Evolutionary conservation across 2,113 vertebrate species (phyloP).

Genomic region (Gallinago jamesoni): DNA sequence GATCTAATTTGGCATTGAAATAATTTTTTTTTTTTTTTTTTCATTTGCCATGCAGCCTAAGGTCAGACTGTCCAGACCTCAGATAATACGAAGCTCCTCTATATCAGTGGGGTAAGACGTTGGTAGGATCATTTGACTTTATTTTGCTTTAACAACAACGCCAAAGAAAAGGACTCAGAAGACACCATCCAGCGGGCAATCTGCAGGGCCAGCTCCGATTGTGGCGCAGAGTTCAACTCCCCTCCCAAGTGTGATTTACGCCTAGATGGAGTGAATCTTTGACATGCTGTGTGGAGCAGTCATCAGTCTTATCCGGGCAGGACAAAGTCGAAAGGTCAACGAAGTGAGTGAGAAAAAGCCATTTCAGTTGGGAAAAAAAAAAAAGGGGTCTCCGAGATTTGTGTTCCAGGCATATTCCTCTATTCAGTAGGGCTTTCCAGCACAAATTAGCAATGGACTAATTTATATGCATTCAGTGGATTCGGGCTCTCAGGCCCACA

Average conservation of each 20-base stretch:
- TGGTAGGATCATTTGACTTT: neutral
- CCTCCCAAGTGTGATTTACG: neutral
- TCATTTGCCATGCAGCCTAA: neutral
- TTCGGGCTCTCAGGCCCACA: neutral
- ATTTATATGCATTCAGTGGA: neutral
- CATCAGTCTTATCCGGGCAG: neutral
- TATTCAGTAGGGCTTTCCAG: neutral
- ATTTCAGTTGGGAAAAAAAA: neutral
- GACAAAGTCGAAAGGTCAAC: neutral
- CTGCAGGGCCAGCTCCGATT: neutral
- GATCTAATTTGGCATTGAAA: neutral
- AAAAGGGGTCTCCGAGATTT: neutral
- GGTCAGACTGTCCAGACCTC: neutral
- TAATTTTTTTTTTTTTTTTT: neutral
- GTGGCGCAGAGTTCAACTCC: neutral
- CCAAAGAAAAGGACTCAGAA: neutral
- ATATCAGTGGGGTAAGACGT: neutral
- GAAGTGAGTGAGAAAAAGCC: neutral
- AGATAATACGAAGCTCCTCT: neutral
- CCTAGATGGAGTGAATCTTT: neutral
- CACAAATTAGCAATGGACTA: conserved; percentile 1
- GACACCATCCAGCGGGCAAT: neutral
- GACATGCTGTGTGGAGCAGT: neutral
- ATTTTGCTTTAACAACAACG: neutral
- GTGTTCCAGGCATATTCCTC: neutral